Conservation (phyloP, 2,888 invertebrate genomes). For the Neoitamus cyanurus region DNA sequence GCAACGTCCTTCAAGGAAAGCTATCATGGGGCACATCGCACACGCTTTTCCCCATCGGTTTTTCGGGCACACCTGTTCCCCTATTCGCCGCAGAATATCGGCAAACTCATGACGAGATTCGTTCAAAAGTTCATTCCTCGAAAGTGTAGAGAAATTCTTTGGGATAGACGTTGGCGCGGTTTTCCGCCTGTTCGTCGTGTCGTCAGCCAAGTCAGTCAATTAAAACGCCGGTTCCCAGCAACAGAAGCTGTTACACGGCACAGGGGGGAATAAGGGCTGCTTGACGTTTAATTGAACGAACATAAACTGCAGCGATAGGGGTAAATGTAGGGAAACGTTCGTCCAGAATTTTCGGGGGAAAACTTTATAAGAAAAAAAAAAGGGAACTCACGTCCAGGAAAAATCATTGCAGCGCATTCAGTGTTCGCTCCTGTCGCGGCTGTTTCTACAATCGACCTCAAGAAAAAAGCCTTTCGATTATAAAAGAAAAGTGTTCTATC, state of each 20-base stretch:
- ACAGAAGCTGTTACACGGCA: not conserved
- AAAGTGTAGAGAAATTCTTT: not conserved
- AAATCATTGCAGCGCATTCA: constrained; percentile 22
- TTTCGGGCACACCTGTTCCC: not conserved
- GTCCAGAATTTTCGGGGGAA: not conserved
- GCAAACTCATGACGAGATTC: not conserved
- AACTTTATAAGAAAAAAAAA: not conserved
- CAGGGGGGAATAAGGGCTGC: not conserved
- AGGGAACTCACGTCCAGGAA: not conserved
- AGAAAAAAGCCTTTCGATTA: not conserved
- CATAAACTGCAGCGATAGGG: not conserved
- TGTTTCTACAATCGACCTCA: not conserved
- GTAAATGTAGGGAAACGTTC: not conserved
- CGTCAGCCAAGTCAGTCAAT: not conserved
- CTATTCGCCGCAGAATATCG: not conserved
- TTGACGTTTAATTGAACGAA: constrained; percentile 42
- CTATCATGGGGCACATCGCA: not conserved
- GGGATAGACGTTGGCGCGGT: not conserved
- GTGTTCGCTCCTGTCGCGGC: not conserved
- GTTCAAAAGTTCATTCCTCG: not conserved
- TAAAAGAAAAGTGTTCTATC: not conserved
- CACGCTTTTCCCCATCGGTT: not conserved
- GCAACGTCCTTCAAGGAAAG: not conserved
- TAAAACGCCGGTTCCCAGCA: not conserved
- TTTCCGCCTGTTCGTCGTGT: not conserved